Percentiles rank a stretch among this genome's conserved stretches.
Evolutionary conservation across 2,797 vertebrate species (phyloP).

Genomic region (Rhabdomys pumilio): DNA sequence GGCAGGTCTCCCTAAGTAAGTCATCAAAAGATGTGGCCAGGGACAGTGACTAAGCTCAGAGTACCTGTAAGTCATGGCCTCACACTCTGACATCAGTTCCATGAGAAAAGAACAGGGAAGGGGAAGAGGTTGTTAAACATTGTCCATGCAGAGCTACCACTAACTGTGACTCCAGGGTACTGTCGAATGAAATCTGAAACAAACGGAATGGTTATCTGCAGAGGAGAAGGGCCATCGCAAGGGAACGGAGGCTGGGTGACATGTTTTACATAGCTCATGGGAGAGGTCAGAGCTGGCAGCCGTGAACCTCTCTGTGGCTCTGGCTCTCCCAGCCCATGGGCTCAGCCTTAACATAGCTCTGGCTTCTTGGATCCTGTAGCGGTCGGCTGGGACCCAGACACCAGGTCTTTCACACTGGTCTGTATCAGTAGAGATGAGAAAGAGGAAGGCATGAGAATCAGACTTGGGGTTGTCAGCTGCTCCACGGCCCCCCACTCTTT

Average conservation of each 20-base stretch:
- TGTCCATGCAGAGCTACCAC: not conserved
- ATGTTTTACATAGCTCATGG: rapidly evolving
- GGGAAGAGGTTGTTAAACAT: not conserved
- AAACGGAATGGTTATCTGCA: constrained; percentile 61
- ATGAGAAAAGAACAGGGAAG: not conserved
- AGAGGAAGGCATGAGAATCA: not conserved
- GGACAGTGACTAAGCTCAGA: not conserved
- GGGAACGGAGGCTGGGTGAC: not conserved
- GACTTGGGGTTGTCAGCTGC: not conserved
- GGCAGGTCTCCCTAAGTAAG: not conserved
- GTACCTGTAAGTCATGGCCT: not conserved
- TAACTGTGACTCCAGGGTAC: constrained; percentile 66
- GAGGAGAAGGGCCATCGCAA: not conserved
- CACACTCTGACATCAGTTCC: not conserved
- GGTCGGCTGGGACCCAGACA: not conserved
- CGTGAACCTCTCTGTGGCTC: not conserved
- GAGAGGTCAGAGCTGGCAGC: not conserved
- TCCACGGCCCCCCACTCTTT: rapidly evolving
- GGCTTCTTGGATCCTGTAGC: not conserved
- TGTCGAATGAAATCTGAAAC: constrained; percentile 40
- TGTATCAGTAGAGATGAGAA: not conserved
- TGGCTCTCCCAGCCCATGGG: not conserved
- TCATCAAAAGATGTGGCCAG: not conserved
- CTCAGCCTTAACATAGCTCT: not conserved
- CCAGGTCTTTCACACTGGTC: not conserved